Evolutionary conservation across 2,797 vertebrate genomes (phyloP), one percentile per base, ranked within the genome.

Genomic region (Pantherophis alleghaniensis): DNA sequence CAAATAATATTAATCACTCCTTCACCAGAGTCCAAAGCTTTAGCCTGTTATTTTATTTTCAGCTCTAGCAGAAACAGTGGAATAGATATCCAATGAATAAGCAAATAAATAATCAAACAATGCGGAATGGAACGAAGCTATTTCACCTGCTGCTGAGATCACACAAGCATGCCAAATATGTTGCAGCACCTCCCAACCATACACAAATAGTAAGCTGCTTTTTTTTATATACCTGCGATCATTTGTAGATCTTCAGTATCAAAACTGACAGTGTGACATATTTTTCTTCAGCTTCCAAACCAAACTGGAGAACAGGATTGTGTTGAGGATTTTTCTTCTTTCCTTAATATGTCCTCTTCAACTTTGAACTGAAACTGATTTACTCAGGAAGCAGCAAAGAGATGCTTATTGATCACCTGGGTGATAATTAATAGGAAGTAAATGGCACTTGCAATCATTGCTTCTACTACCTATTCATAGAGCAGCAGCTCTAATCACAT

Each of bases 391-490:
- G 28, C 18, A 79, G 55, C 61, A 66, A 88, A 61, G 86, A 63
- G 57, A 55, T 53, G 51, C 13, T 55, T 89, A 94, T 90, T 59
- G 93, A 91, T 91, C 28, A 0, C 55, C 51, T 89, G 7, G 24
- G 2, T 63, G 22, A 51, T 89, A 91, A 94, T 28, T 92, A 92
- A 92, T 89, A 92, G 53, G 7, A 57, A 91, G 87, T 59, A 89
- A 69, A 53, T 56, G 61, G n/a, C n/a, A 66, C 26, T 13, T 18
- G 60, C 91, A 74, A 91, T 47, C 87, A 13, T 37, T n/a, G 28
- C 32, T 94, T 92, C 91, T 20, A 28, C 18, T 86, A 51, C 47
- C 89, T 1, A 5, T 22, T 51, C 37, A 88, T 55, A 53, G 4
- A 59, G n/a, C 32, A 61, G 12, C 2, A 7, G 7, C 47, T 42